Evolutionary conservation across 2,797 vertebrate species (phyloP).

Genomic region (Nannoperca obscura): DNA sequence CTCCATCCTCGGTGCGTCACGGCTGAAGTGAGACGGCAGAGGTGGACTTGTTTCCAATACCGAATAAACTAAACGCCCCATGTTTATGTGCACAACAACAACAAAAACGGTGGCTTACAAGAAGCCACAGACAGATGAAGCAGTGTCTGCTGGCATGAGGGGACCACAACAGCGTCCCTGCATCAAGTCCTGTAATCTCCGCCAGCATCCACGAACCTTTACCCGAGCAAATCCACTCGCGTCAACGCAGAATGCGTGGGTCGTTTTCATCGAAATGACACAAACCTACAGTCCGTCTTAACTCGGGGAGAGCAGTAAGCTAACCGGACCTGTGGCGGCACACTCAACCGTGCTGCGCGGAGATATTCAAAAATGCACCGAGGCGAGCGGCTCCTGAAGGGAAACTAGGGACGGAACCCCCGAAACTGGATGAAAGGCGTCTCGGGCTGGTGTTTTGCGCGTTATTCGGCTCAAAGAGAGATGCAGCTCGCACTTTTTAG

Average conservation of each 20-base stretch:
- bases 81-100: too few relatives aligned
- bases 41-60: background rate
- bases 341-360: background rate
- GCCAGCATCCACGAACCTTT: slow-evolving; percentile 51
- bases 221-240: background rate
- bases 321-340: background rate
- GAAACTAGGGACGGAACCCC: background rate
- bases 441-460: background rate
- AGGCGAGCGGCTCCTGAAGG: background rate
- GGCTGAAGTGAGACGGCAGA: background rate
- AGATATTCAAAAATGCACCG: slow-evolving; percentile 24
- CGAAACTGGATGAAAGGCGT: background rate
- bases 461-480: fast-evolving
- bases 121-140: background rate
- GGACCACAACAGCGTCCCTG: slow-evolving; percentile 26
- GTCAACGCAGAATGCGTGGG: background rate
- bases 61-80: too few relatives aligned
- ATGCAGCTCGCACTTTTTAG: background rate
- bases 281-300: background rate
- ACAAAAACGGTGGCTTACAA: background rate
- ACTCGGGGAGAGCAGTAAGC: background rate
- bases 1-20: slow-evolving; percentile 67
- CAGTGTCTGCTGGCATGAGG: background rate
- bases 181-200: slow-evolving; percentile 30
- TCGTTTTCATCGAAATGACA: background rate